Conservation (phyloP, 2,888 invertebrate species). For the Entomobrya proxima region DNA sequence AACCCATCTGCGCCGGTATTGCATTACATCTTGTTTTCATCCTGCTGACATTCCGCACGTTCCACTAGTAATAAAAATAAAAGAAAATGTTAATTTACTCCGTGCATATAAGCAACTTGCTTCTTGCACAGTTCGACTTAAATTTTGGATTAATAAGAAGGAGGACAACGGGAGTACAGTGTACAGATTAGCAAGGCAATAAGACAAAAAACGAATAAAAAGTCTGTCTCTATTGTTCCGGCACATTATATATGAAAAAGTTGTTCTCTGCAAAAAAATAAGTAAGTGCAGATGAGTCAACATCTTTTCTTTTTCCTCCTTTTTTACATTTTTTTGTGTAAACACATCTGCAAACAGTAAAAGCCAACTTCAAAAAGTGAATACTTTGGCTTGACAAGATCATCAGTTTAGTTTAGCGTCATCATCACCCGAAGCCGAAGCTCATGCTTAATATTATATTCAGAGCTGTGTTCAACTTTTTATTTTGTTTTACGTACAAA, state of each 20-base stretch:
- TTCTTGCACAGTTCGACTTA: too few species aligned
- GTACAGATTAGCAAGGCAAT: background rate
- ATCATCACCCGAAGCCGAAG: background rate
- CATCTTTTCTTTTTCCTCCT: background rate
- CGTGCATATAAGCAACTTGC: too few species aligned
- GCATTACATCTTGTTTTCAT: conserved; percentile 21
- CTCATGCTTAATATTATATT: background rate
- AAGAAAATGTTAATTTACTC: conserved; percentile 18
- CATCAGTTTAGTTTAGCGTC: conserved; percentile 13
- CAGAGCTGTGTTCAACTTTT: background rate
- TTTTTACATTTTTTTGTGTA: background rate
- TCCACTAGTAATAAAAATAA: conserved; percentile 12
- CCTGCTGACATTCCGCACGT: conserved; percentile 31
- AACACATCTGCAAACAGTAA: conserved; percentile 56
- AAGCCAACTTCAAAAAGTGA: conserved; percentile 24
- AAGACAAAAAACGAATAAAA: background rate
- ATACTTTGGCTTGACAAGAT: conserved; percentile 23
- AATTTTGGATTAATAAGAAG: background rate
- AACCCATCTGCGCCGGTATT: background rate
- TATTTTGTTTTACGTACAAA: background rate
- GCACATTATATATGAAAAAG: conserved; percentile 22
- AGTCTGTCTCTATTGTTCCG: conserved; percentile 37
- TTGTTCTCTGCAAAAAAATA: background rate
- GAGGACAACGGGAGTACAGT: background rate
- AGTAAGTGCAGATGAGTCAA: background rate